Evolutionary conservation across 2,797 vertebrate species (phyloP).

Genomic region (Sardinella longiceps): DNA sequence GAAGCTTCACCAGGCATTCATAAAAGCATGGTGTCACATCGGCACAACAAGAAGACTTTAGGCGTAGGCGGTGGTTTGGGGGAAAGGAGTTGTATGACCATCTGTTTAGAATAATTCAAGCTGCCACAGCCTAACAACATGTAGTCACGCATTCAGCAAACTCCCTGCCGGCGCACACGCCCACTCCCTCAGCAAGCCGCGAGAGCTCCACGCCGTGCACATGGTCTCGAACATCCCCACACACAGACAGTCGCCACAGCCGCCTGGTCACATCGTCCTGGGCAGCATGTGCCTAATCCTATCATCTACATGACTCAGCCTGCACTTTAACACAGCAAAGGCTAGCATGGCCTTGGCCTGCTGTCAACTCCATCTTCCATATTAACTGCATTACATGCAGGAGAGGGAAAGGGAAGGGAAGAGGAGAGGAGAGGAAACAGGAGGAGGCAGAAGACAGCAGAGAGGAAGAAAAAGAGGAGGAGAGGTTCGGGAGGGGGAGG

Average conservation of each 20-base stretch:
- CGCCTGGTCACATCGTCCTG: constrained; percentile 13
- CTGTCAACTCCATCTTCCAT: constrained; percentile 14
- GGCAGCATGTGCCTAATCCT: constrained; percentile 9
- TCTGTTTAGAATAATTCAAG: constrained; percentile 15
- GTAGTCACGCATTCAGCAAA: constrained; percentile 24
- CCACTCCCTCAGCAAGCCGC: constrained; percentile 7
- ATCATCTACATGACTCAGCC: constrained; percentile 25
- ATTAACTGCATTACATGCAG: constrained; percentile 27
- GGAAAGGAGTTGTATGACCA: constrained; percentile 3
- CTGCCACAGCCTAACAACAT: constrained; percentile 22
- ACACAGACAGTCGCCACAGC: constrained; percentile 12
- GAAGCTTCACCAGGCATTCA: not conserved
- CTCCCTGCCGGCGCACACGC: not conserved
- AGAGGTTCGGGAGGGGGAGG: constrained; percentile 33
- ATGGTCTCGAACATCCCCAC: constrained; percentile 4
- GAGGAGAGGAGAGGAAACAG: not conserved
- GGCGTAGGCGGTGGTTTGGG: not conserved
- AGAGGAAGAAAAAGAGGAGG: constrained; percentile 4
- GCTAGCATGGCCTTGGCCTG: constrained; percentile 15
- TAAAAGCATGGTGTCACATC: not conserved
- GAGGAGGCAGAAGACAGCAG: constrained; percentile 7
- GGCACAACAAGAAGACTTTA: not conserved
- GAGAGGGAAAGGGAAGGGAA: not conserved
- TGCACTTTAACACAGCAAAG: constrained; percentile 25
- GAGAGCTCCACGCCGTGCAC: not conserved